Evolutionary conservation across 1,140 invertebrate species (phyloP).

Genomic region (Drosophila willistoni): DNA sequence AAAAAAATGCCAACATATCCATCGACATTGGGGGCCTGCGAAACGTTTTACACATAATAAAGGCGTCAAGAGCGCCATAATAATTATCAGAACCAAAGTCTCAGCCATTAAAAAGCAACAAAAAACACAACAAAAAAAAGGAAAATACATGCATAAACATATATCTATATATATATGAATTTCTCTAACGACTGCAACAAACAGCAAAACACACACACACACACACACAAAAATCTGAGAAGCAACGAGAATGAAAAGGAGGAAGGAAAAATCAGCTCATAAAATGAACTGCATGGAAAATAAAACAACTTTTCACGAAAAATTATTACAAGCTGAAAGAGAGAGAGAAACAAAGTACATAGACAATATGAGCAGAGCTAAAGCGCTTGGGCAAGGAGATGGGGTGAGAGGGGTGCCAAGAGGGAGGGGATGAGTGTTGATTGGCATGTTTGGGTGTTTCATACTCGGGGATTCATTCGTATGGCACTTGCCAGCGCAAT

Average conservation of each 20-base stretch:
- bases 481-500: constrained; percentile 66
- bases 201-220: not conserved
- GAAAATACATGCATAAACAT: constrained; percentile 26
- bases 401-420: not conserved
- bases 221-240: constrained; percentile 3
- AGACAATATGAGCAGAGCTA: constrained; percentile 28
- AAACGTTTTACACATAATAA: constrained; percentile 79
- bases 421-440: constrained; percentile 49
- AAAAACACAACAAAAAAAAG: constrained; percentile 25
- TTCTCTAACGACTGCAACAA: constrained; percentile 8
- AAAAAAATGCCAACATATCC: constrained; percentile 43
- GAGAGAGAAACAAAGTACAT: constrained; percentile 46
- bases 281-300: constrained; percentile 68
- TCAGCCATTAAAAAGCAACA: constrained; percentile 48
- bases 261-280: constrained; percentile 45
- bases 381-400: not conserved
- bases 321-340: constrained; percentile 19
- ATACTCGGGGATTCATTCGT: constrained; percentile 20
- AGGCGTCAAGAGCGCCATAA: constrained; percentile 78
- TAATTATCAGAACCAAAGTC: constrained; percentile 67
- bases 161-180: not conserved
- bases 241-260: not conserved
- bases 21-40: constrained; percentile 62
- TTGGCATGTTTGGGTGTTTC: constrained; percentile 67
- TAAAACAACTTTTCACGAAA: constrained; percentile 62